Base-by-base conservation (phyloP, 2,888 invertebrate genomes). In the Yponomeuta plumbellus region DNA sequence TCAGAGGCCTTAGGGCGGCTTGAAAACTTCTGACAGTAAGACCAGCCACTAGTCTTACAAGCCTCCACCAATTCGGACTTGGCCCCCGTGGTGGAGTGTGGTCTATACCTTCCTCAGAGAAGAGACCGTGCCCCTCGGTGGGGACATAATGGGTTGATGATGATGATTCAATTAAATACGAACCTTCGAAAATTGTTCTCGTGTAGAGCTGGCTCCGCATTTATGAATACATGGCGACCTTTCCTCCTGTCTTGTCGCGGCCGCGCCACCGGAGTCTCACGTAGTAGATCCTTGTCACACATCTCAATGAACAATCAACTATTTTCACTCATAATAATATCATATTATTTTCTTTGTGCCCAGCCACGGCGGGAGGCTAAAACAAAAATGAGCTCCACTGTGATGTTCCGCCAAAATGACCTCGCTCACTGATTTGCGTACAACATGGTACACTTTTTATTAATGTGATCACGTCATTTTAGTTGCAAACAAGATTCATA, bases 221-320 rank as follows among this genome's bases (percentile, higher is more conserved):
- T 76, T 57, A 89, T 87, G 65, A 86, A 75, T 0, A 89, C 88
- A 71, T 88, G 87, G 8, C 80, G 77, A 67, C 79, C 79, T 66
- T 74, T 82, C 66, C 73, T 79, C 64, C 74, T 78, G 70, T 69
- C n/a, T 65, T 74, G 1, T 77, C 79, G 1, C 79, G 75, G 66
- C 79, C 79, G 71, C 78, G 83, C 44, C 71, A 88, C 61, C 1
- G 88, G 85, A 72, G 85, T 86, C 67, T 78, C 77, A 59, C 79
- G 75, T 61, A 89, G 66, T 10, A 87, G 74, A 61, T 82, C 76
- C 69, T 74, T 78, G 63, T 88, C 88, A 74, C 84, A 76, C 85
- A 85, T 86, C 71, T 75, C 74, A 71, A 68, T n/a, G 5, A 11
- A 21, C 21, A 58, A 20, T 20, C 21, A 22, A 20, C 58, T 21